Conservation (phyloP, 2,113 vertebrate species). For the Maccullochella peelii region DNA sequence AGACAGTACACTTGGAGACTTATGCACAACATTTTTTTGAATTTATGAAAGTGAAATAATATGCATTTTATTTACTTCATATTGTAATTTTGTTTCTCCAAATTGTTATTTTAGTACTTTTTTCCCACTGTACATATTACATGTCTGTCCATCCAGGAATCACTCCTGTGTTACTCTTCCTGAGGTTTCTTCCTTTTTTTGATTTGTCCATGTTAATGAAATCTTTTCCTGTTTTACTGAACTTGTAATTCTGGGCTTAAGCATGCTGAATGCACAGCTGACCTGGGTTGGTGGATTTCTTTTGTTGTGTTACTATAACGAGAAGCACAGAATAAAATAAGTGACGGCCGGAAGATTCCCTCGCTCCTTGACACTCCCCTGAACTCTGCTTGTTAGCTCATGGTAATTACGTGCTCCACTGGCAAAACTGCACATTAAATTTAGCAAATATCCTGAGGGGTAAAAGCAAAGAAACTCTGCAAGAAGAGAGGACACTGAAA, state of each 20-base stretch:
- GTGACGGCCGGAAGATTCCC: conserved; percentile 5
- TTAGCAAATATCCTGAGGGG: conserved; percentile 7
- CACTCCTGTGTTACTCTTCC: too few species aligned
- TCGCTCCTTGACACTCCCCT: conserved; percentile 19
- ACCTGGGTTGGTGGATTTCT: neutral
- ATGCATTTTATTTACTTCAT: too few species aligned
- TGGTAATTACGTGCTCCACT: conserved; percentile 34
- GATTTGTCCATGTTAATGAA: too few species aligned
- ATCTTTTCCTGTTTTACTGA: neutral
- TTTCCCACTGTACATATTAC: too few species aligned
- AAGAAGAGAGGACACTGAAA: neutral
- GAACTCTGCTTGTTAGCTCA: conserved; percentile 42
- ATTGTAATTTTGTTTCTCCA: too few species aligned
- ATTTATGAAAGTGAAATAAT: too few species aligned
- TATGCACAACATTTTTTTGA: too few species aligned
- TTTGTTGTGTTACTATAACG: conserved; percentile 10
- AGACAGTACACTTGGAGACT: neutral
- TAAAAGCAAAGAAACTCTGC: neutral
- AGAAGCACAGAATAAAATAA: neutral
- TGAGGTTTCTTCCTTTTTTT: too few species aligned
- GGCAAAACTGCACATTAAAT: conserved; percentile 31
- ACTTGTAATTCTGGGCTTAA: neutral
- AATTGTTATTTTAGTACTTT: too few species aligned
- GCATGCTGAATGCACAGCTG: neutral
- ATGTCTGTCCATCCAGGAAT: too few species aligned